Evolutionary conservation across 1,140 invertebrate genomes (phyloP).

Genomic region (Cotesia glomerata): DNA sequence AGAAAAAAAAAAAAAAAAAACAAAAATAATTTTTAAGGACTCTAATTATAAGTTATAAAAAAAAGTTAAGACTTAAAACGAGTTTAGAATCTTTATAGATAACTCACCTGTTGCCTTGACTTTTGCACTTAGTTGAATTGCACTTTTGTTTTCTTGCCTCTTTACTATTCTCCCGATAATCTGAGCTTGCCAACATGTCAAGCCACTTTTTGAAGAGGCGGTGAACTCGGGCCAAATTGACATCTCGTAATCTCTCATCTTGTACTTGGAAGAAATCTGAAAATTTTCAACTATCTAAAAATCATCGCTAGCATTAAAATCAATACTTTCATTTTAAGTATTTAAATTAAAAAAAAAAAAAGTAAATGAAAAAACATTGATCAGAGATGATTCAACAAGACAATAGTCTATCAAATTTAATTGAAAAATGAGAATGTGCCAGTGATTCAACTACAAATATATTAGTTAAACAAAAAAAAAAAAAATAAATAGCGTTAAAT

Average conservation of each 20-base stretch:
- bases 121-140: slow-evolving; percentile 41
- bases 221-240: slow-evolving; percentile 64
- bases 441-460: too few relatives aligned
- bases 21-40: background rate
- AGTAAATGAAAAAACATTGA: too few relatives aligned
- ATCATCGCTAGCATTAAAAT: slow-evolving; percentile 56
- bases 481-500: too few relatives aligned
- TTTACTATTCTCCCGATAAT: slow-evolving; percentile 48
- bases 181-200: slow-evolving; percentile 64
- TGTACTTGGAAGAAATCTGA: slow-evolving; percentile 64
- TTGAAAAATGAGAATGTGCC: too few relatives aligned
- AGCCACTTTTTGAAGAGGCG: slow-evolving; percentile 67
- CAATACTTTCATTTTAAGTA: slow-evolving; percentile 39
- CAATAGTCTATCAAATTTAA: too few relatives aligned
- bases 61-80: slow-evolving; percentile 5
- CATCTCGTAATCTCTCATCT: slow-evolving; percentile 63
- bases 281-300: slow-evolving; percentile 64
- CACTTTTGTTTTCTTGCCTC: slow-evolving; percentile 43
- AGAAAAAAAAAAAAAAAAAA: slow-evolving; percentile 18
- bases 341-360: slow-evolving; percentile 33
- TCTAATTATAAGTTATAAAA: too few relatives aligned
- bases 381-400: too few relatives aligned
- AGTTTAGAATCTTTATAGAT: background rate
- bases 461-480: too few relatives aligned
- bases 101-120: slow-evolving; percentile 50